phyloP scores from a whole-genome alignment of 2,888 invertebrate genomes.

The Chrysodeixis includens region DNA sequence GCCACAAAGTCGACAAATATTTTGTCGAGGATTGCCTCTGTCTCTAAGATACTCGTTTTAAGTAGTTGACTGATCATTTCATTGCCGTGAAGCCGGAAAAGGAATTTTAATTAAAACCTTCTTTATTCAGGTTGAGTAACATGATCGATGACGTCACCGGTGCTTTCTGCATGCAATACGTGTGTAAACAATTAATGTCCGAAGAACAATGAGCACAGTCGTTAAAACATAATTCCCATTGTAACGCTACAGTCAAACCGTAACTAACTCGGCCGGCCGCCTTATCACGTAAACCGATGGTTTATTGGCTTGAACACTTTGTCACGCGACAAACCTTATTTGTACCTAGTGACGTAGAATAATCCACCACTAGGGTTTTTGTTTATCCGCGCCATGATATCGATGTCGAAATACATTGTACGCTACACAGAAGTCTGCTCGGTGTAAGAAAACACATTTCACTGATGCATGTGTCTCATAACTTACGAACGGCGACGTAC shows the following conservation, averaged over 20 bases:
- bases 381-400: constrained; percentile 30
- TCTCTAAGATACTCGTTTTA: constrained; percentile 32
- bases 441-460: constrained; percentile 50
- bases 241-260: constrained; percentile 63
- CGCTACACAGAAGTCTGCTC: constrained; percentile 33
- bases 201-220: constrained; percentile 69
- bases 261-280: constrained; percentile 55
- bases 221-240: constrained; percentile 70
- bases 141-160: constrained; percentile 50
- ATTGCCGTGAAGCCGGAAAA: constrained; percentile 23
- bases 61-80: constrained; percentile 41
- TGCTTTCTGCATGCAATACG: constrained; percentile 61
- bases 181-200: constrained; percentile 67
- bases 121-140: constrained; percentile 43
- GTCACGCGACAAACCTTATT: constrained; percentile 69
- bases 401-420: constrained; percentile 32
- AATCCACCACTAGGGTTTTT: constrained; percentile 34
- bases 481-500: constrained; percentile 54
- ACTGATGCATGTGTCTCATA: constrained; percentile 62
- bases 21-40: constrained; percentile 23
- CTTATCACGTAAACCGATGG: constrained; percentile 71
- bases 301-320: constrained; percentile 64
- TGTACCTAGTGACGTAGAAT: constrained; percentile 58
- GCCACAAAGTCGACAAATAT: constrained; percentile 3
- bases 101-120: constrained; percentile 47